Percentiles rank a stretch among this genome's conserved stretches.
Evolutionary conservation across 1,140 invertebrate species (phyloP).

Genomic region (Papilio polyxenes): DNA sequence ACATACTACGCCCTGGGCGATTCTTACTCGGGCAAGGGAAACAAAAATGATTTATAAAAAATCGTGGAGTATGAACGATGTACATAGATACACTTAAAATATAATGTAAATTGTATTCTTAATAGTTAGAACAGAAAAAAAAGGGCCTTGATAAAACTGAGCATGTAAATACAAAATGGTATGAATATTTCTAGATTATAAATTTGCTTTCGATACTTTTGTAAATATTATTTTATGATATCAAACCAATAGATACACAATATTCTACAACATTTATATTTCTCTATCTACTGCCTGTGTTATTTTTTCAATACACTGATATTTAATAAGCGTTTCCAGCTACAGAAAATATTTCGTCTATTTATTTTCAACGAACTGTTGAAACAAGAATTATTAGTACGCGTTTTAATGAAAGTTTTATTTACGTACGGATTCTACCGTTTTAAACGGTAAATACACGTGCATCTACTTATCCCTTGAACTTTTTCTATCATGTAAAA

Average conservation of each 20-base stretch:
- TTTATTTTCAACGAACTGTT: too few relatives aligned
- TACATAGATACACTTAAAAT: background rate
- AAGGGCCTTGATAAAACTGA: too few relatives aligned
- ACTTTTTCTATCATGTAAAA: background rate
- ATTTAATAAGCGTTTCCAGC: too few relatives aligned
- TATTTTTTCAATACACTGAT: background rate
- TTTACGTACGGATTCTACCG: background rate
- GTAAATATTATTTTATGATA: too few relatives aligned
- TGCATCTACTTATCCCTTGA: background rate
- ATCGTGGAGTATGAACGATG: background rate
- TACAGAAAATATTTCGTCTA: background rate
- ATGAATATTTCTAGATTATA: too few relatives aligned
- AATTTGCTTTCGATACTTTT: too few relatives aligned
- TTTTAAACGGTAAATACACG: background rate
- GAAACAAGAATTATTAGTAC: background rate
- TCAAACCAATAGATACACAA: too few relatives aligned
- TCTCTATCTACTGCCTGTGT: background rate
- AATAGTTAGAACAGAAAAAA: too few relatives aligned
- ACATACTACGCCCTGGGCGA: background rate
- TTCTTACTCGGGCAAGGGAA: slow-evolving; percentile 8
- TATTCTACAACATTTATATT: too few relatives aligned
- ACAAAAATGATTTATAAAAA: slow-evolving; percentile 3
- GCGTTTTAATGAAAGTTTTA: background rate
- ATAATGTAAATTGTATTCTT: background rate
- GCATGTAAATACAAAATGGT: too few relatives aligned